Conservation (phyloP, 2,888 invertebrate genomes). For the Lochmaea crataegi region DNA sequence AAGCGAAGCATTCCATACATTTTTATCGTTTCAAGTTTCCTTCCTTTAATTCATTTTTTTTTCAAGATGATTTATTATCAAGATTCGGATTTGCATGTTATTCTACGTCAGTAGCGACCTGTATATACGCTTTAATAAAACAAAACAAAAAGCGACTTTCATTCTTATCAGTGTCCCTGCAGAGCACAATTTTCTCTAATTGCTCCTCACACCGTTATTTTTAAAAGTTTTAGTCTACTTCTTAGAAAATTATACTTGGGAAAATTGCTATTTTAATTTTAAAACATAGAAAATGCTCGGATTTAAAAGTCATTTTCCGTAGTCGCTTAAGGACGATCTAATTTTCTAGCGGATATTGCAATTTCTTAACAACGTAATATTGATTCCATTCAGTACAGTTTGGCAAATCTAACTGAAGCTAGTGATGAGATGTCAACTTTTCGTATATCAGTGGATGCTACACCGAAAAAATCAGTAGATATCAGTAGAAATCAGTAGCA, state of each 20-base stretch:
- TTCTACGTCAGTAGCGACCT: neutral
- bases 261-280: slow-evolving; percentile 14
- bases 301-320: slow-evolving; percentile 12
- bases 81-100: slow-evolving; percentile 4
- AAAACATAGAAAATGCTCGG: slow-evolving; percentile 7
- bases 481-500: no score
- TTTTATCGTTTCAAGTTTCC: no score
- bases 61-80: neutral
- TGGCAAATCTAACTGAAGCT: no score
- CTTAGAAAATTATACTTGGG: slow-evolving; percentile 14
- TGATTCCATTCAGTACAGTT: no score
- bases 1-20: no score
- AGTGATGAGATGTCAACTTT: no score
- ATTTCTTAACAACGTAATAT: neutral
- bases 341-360: slow-evolving; percentile 4
- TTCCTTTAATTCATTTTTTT: neutral
- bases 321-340: neutral
- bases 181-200: slow-evolving; percentile 25
- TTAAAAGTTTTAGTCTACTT: slow-evolving; percentile 17
- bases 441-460: no score
- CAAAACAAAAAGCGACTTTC: slow-evolving; percentile 13
- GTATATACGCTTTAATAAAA: slow-evolving; percentile 1
- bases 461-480: no score
- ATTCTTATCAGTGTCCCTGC: slow-evolving; percentile 18
- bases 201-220: slow-evolving; percentile 28